Base-by-base conservation (phyloP, 2,113 vertebrate genomes). In the Chloropsis cyanopogon region DNA sequence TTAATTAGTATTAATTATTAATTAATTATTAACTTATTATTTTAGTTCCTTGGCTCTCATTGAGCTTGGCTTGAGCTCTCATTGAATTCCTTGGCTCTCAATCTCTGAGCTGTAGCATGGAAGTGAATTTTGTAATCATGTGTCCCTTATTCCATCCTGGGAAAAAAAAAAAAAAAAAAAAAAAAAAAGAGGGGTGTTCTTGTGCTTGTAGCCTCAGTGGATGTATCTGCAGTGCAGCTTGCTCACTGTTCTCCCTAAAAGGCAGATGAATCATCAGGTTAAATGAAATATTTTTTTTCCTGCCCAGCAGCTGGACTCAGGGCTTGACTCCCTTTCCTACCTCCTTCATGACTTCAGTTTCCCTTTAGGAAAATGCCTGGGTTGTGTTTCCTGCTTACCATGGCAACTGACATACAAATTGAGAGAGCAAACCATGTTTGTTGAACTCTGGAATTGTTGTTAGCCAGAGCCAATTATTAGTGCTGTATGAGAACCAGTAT, bases 351-450 rank as follows among this genome's bases (percentile, higher is more conserved):
- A 93, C 60, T 96, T 95, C 60, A 70, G 0, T 94, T 96, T 97
- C 92, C 92, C 79, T 83, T 96, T 90, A 88, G 90, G 93, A 95
- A 96, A 92, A 71, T 88, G 71, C 82, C 54, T 90, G 54, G 35
- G 47, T 70, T 94, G 68, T 93, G 68, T 82, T 96, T 95, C 88
- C 85, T 94, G 79, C 92, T 93, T 94, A 41, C 93, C 88, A 77
- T 95, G 90, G 94, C 90, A 96, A 92, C 92, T 68, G 63, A 85
- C 75, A 71, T 54, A 86, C 52, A 86, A 86, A 88, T 14, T 47
- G 72, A 59, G 76, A 85, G 42, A 85, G 61, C 90, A 92, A 94
- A 60, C 37, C 16, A 2, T 19, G 37, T 49, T 54, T 93, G 28
- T 61, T 77, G 76, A 90, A 41, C 85, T 75, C 82, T 81, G 54